Evolutionary conservation across 2,888 invertebrate species (phyloP).

Genomic region (Pyrrhia umbra): DNA sequence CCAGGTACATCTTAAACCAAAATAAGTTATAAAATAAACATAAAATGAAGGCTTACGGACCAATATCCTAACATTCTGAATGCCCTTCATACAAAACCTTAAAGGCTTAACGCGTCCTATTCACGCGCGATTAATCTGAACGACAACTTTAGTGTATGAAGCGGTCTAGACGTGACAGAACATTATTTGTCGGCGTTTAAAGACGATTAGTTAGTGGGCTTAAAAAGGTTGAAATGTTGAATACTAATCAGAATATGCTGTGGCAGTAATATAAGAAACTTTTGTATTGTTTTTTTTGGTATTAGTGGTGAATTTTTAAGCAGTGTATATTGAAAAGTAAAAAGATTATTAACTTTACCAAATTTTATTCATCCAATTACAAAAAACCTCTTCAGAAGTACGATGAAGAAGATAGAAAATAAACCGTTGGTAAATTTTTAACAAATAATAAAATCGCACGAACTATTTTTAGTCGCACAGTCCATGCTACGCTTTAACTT

Average conservation of each 20-base stretch:
- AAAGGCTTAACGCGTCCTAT: slow-evolving; percentile 45
- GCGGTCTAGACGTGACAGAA: slow-evolving; percentile 16
- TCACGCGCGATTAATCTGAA: slow-evolving; percentile 49
- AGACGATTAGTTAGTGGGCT: not conserved
- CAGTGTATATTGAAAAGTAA: not conserved
- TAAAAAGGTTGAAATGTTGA: not conserved
- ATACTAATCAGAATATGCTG: not conserved
- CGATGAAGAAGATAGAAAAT: not conserved
- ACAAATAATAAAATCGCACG: not conserved
- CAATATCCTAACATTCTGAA: slow-evolving; percentile 38
- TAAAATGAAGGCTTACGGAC: slow-evolving; percentile 12
- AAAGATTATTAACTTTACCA: no score
- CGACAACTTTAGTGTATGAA: slow-evolving; percentile 22
- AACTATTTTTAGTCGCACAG: not conserved
- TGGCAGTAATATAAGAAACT: not conserved
- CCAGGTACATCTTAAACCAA: not conserved
- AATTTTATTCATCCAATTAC: no score
- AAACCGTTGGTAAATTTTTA: not conserved
- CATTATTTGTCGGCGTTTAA: not conserved
- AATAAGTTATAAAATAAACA: slow-evolving; percentile 40
- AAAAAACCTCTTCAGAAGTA: no score
- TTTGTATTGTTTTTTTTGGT: not conserved
- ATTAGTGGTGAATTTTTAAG: not conserved
- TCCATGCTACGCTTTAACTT: slow-evolving; percentile 12
- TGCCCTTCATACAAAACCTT: slow-evolving; percentile 44